Evolutionary conservation across 2,888 invertebrate genomes (phyloP).

Genomic region (Mongoloraphidia duomilia): DNA sequence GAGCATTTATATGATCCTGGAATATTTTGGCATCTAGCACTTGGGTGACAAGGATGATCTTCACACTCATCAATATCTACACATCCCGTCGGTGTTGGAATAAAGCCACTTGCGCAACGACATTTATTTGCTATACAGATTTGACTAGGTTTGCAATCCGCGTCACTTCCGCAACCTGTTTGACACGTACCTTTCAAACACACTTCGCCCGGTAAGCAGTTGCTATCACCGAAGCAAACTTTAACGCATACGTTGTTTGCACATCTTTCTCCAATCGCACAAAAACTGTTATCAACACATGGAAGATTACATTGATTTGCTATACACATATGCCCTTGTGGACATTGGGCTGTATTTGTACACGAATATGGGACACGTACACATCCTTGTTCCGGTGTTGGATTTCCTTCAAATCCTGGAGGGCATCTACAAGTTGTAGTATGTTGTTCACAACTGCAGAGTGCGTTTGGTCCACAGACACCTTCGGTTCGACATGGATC

Average conservation of each 20-base stretch:
- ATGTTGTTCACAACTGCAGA: conserved; percentile 63
- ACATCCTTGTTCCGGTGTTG: conserved; percentile 78
- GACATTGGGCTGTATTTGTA: conserved; percentile 53
- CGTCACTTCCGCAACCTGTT: conserved; percentile 66
- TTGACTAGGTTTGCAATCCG: conserved; percentile 67
- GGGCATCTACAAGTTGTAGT: conserved; percentile 68
- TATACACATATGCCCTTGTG: conserved; percentile 61
- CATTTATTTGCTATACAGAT: conserved; percentile 62
- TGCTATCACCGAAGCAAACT: conserved; percentile 78
- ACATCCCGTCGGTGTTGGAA: conserved; percentile 58
- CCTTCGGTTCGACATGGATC: conserved; percentile 66
- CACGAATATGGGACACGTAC: conserved; percentile 66
- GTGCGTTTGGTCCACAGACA: conserved; percentile 72
- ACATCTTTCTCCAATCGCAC: conserved; percentile 77
- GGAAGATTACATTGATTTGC: conserved; percentile 64
- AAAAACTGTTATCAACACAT: conserved; percentile 55
- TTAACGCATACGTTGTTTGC: conserved; percentile 64
- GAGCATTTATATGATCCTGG: conserved; percentile 68
- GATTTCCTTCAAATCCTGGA: conserved; percentile 72
- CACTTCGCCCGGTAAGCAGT: conserved; percentile 80
- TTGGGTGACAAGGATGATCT: conserved; percentile 61
- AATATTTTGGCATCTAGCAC: conserved; percentile 64
- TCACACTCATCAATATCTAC: conserved; percentile 73
- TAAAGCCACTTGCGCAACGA: conserved; percentile 63
- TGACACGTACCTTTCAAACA: conserved; percentile 68